These are phyloP conservation scores for Erpobdella octoculata DNA, from an alignment of 2,888 invertebrate species.

Conservation along the genomic window DNA sequence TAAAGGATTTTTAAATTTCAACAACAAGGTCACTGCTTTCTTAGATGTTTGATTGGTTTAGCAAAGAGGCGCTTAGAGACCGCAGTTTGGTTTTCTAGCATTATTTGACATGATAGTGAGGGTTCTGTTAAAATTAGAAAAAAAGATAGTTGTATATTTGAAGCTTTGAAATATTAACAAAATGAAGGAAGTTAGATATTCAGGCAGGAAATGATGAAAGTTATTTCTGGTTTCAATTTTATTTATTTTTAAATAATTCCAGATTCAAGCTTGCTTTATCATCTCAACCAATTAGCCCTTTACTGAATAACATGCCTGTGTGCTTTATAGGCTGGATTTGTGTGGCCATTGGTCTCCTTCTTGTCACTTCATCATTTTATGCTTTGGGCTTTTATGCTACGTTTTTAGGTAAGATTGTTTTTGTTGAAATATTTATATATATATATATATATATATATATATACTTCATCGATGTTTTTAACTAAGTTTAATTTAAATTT, in stretches of 20 bases:
- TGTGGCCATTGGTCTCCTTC: constrained; percentile 22
- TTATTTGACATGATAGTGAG: neutral
- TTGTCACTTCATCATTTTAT: constrained; percentile 29
- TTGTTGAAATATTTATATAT: too few species aligned
- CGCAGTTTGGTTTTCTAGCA: neutral
- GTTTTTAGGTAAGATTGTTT: constrained; percentile 34
- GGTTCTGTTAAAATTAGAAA: neutral
- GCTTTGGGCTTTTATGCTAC: constrained; percentile 31
- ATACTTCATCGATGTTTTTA: too few species aligned
- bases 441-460: too few species aligned
- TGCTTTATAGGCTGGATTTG: constrained; percentile 28
- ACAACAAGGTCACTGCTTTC: too few species aligned
- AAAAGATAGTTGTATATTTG: neutral
- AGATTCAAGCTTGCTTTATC: constrained; percentile 29
- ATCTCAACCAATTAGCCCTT: constrained; percentile 27
- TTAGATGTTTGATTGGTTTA: too few species aligned
- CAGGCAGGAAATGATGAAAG: too few species aligned
- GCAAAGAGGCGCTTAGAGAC: too few species aligned
- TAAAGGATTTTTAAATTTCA: too few species aligned
- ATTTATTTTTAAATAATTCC: neutral
- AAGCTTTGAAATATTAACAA: neutral
- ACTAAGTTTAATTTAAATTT: too few species aligned
- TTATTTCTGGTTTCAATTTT: too few species aligned
- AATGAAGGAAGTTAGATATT: too few species aligned
- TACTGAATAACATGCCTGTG: constrained; percentile 25